Evolutionary conservation across 2,888 invertebrate genomes (phyloP), one percentile per base, ranked within the genome.

Genomic region (Leptodirus hochenwartii): DNA sequence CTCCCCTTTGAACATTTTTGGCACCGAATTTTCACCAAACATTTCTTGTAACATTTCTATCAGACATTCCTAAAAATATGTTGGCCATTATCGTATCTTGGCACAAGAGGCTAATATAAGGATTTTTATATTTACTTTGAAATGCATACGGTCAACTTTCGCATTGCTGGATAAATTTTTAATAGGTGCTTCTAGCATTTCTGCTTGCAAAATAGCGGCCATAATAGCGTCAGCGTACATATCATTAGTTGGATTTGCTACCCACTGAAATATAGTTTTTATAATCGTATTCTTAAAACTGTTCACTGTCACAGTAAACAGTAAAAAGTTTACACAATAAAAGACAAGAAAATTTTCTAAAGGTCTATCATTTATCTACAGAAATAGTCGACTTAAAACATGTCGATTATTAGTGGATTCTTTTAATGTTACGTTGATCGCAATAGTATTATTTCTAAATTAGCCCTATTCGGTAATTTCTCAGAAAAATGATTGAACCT

Each of bases 211-310:
- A 22, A 93, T 64, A 24, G 80, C 87, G 1, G 85, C 81, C 31
- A 93, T 64, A 15, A 91, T 78, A 15, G 95, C 82, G 61, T 98
- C 96, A 15, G 96, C 95, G 57, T 80, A 96, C 90, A 96, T 95
- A 57, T 98, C 96, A 47, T 88, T 80, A 25, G 93, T 79, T 1
- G 96, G 93, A 48, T 80, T 84, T 5, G 93, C 88, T 25, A 75
- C 64, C 96, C 96, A 98, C 69, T 80, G 57, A 32, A 45, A 43
- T n/a, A n/a, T n/a, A n/a, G n/a, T n/a, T n/a, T n/a, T n/a, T n/a
- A n/a, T n/a, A n/a, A n/a, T n/a, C n/a, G n/a, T n/a, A n/a, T n/a
- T n/a, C n/a, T 20, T 20, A 9, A n/a, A n/a, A n/a, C n/a, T n/a
- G n/a, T n/a, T n/a, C n/a, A n/a, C n/a, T 30, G 11, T 4, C 17